phyloP scores from a whole-genome alignment of 2,797 vertebrate genomes.

The Antennarius maculatus region DNA sequence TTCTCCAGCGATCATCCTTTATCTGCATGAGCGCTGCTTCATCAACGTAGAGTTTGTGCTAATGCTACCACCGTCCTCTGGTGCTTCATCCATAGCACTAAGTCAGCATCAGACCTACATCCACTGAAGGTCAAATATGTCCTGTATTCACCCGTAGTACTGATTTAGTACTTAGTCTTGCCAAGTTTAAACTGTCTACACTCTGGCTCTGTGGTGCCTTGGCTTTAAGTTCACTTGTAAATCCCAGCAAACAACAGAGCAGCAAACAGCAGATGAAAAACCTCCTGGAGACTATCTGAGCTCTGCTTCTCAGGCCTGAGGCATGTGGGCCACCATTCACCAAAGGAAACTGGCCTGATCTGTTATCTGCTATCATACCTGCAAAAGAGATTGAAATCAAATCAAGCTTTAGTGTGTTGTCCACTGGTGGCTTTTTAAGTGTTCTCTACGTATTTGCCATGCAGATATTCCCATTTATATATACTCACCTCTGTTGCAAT shows the following conservation, averaged over 20 bases:
- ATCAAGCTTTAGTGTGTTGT: constrained; percentile 22
- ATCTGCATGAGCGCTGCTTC: constrained; percentile 34
- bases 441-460: not conserved
- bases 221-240: constrained; percentile 72
- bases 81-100: constrained; percentile 41
- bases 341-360: constrained; percentile 50
- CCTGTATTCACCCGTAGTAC: constrained; percentile 58
- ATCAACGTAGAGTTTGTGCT: constrained; percentile 52
- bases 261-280: constrained; percentile 94
- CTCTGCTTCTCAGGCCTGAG: constrained; percentile 85
- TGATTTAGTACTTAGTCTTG: constrained; percentile 59
- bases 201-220: constrained; percentile 62
- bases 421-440: not conserved
- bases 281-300: constrained; percentile 88
- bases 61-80: constrained; percentile 42
- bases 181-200: constrained; percentile 47
- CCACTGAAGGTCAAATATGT: constrained; percentile 52
- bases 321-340: constrained; percentile 53
- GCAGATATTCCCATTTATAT: not conserved
- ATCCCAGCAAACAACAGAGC: constrained; percentile 95
- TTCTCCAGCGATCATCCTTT: constrained; percentile 36
- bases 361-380: constrained; percentile 88
- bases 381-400: constrained; percentile 25
- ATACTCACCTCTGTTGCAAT: constrained; percentile 96
- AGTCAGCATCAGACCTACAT: constrained; percentile 54